These are phyloP conservation scores for Hylaea fasciaria DNA, from an alignment of 2,888 invertebrate species.

Conservation along the genomic window DNA sequence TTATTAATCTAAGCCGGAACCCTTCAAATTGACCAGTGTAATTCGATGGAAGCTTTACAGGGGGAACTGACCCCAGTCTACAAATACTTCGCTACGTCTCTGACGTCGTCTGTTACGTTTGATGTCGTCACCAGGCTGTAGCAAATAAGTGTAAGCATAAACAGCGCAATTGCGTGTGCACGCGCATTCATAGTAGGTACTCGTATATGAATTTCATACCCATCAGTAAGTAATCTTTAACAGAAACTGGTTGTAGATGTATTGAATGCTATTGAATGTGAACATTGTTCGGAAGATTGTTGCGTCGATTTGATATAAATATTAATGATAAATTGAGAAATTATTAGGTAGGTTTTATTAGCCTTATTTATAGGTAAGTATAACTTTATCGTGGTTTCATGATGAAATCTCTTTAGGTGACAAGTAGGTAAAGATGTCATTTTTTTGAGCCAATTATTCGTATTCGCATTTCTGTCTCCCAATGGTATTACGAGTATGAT, in stretches of 20 bases:
- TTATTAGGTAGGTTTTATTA: too few relatives aligned
- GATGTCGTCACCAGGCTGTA: constrained; percentile 20
- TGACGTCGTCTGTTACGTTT: constrained; percentile 7
- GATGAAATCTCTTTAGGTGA: too few relatives aligned
- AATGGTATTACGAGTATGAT: too few relatives aligned
- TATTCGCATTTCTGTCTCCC: too few relatives aligned
- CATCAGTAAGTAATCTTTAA: constrained; percentile 16
- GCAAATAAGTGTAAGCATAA: constrained; percentile 24
- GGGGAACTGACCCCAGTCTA: background rate
- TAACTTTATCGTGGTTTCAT: too few relatives aligned
- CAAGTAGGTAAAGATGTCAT: too few relatives aligned
- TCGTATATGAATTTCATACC: too few relatives aligned
- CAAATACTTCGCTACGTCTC: background rate
- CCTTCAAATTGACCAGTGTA: too few relatives aligned
- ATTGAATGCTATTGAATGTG: constrained; percentile 1
- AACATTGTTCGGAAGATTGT: background rate
- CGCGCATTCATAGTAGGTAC: constrained; percentile 16
- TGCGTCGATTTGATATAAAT: background rate
- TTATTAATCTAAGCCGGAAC: too few relatives aligned
- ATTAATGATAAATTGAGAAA: too few relatives aligned
- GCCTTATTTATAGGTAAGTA: too few relatives aligned
- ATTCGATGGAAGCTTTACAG: background rate
- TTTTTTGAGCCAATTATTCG: too few relatives aligned
- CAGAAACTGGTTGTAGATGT: constrained; percentile 3
- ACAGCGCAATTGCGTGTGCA: constrained; percentile 12